Base-by-base conservation (phyloP, 2,113 vertebrate species). In the Vombatus ursinus region DNA sequence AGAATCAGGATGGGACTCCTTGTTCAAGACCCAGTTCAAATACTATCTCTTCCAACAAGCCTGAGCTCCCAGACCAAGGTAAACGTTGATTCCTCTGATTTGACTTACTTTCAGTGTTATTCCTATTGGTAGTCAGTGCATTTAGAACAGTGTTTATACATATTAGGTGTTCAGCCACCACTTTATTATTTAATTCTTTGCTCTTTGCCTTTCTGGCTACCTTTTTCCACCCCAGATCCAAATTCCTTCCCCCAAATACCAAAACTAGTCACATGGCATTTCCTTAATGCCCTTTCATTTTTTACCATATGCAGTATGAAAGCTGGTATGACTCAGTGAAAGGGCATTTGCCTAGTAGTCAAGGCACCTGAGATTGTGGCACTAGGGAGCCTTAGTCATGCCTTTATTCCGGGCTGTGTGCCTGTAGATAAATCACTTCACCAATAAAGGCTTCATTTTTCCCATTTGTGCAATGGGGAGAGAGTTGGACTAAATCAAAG, bases 11-110 rank as follows among this genome's bases (percentile, higher is more conserved):
- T 68, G 31, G 28, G 11, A 14, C 11, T 84, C 68, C 8, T 44
- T 84, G 37, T 11, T 8, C 22, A 11, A 52, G 24, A 37, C 7
- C 53, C 48, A 4, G 49, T 92, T 84, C 50, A 16, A 6, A 11
- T 52, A 44, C 9, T 1, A 7, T 25, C 2, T 61, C 16, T 0
- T 8, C 49, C 0, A 0, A 1, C 16, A 8, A 50, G 5, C 11
- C 24, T 22, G 11, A 57, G n/a, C 37, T 49, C 24, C 3, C 0
- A 0, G 24, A 4, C 6, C 16, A 49, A 22, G 0, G 47, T 6
- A n/a, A 14, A 50, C 19, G 28, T 84, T 44, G n/a, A 44, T 84
- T 84, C 7, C 19, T 84, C n/a, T 84, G 16, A 84, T 44, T 8
- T 84, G n/a, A 44, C 19, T 23, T 44, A 84, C 23, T 84, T 44